Evolutionary conservation across 2,888 invertebrate genomes (phyloP).

Genomic region (Emmelina monodactyla): DNA sequence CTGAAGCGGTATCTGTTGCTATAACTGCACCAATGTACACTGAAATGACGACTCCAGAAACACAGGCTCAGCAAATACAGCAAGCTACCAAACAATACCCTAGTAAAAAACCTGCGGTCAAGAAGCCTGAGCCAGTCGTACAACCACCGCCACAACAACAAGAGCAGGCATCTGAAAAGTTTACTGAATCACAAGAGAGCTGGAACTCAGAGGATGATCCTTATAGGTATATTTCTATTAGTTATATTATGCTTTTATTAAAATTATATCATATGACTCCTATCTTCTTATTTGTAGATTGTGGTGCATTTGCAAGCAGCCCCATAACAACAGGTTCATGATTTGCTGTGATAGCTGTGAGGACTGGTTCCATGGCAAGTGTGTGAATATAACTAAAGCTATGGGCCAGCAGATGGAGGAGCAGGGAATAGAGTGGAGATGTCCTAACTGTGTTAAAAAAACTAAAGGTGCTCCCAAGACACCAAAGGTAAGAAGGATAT

Average conservation of each 20-base stretch:
- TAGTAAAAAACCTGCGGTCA: slow-evolving; percentile 38
- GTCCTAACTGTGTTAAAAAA: slow-evolving; percentile 81
- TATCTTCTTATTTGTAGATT: slow-evolving; percentile 53
- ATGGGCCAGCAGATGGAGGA: slow-evolving; percentile 94
- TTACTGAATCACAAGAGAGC: slow-evolving; percentile 69
- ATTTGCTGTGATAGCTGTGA: slow-evolving; percentile 96
- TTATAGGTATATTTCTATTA: slow-evolving; percentile 60
- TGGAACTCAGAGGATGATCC: slow-evolving; percentile 93
- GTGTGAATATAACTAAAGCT: slow-evolving; percentile 90
- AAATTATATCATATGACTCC: neutral
- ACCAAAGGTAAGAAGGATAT: slow-evolving; percentile 24
- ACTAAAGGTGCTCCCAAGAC: slow-evolving; percentile 32
- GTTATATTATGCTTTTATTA: neutral
- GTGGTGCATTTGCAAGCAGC: slow-evolving; percentile 96
- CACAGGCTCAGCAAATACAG: slow-evolving; percentile 21
- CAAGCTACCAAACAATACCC: slow-evolving; percentile 43
- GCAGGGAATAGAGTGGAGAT: slow-evolving; percentile 87
- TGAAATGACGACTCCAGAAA: slow-evolving; percentile 30
- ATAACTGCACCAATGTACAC: slow-evolving; percentile 17
- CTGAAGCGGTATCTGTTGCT: slow-evolving; percentile 21
- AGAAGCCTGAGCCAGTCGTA: slow-evolving; percentile 30
- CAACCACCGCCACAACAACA: slow-evolving; percentile 20
- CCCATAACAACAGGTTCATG: slow-evolving; percentile 96
- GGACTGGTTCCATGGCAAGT: slow-evolving; percentile 98
- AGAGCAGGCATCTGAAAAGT: slow-evolving; percentile 40